Percentiles rank a stretch among this genome's conserved stretches.
Evolutionary conservation across 2,888 invertebrate genomes (phyloP).

Genomic region (Bruchidius siliquastri): DNA sequence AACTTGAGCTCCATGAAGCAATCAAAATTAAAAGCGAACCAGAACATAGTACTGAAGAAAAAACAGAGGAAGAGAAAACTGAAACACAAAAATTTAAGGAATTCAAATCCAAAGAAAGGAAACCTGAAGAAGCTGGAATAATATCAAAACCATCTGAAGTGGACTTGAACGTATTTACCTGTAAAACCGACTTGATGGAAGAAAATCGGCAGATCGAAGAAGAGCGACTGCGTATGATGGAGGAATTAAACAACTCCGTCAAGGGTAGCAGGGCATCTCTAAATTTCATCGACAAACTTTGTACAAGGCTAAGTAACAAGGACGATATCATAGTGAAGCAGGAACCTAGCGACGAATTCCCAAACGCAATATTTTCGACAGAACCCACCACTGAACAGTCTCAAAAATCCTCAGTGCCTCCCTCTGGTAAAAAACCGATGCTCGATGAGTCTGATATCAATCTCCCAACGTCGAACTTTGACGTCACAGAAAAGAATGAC

Average conservation of each 20-base stretch:
- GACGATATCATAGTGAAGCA: slow-evolving; percentile 22
- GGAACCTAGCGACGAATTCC: slow-evolving; percentile 21
- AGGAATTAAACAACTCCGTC: slow-evolving; percentile 45
- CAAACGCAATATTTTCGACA: slow-evolving; percentile 2
- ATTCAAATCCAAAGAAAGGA: too few relatives aligned
- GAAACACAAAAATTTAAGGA: slow-evolving; percentile 2
- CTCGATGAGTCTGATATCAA: slow-evolving; percentile 11
- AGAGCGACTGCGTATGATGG: slow-evolving; percentile 50
- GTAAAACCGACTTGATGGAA: slow-evolving; percentile 43
- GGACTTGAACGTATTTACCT: slow-evolving; percentile 37
- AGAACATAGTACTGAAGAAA: background rate
- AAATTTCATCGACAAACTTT: slow-evolving; percentile 37
- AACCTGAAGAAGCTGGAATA: slow-evolving; percentile 1
- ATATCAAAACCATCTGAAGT: slow-evolving; percentile 18
- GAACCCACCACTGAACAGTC: background rate
- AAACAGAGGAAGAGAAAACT: slow-evolving; percentile 5
- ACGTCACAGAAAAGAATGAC: slow-evolving; percentile 26
- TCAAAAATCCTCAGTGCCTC: background rate
- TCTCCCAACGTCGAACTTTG: slow-evolving; percentile 17
- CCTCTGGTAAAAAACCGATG: slow-evolving; percentile 13
- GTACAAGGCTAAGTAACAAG: slow-evolving; percentile 29
- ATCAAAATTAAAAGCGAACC: background rate
- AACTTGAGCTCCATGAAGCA: background rate
- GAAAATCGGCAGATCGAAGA: slow-evolving; percentile 48
- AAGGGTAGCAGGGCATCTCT: slow-evolving; percentile 32